These are phyloP conservation scores for Myotis myotis DNA, from an alignment of 2,797 vertebrate species.

Conservation along the genomic window DNA sequence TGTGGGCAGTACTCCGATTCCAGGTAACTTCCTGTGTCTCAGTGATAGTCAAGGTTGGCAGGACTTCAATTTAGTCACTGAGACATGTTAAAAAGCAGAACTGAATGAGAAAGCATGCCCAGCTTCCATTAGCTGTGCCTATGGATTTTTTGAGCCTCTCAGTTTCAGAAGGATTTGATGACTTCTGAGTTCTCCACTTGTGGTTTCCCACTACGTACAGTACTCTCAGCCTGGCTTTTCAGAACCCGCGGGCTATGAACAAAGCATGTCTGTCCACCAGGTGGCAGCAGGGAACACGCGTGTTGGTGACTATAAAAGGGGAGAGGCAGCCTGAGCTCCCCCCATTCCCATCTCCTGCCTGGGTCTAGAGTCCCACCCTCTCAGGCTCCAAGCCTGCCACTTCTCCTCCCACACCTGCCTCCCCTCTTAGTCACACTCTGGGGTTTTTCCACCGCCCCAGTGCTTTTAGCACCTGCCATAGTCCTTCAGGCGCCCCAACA, in stretches of 20 bases:
- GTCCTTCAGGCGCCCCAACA: neutral
- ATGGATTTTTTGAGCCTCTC: neutral
- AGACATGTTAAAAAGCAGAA: neutral
- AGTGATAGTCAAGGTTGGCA: neutral
- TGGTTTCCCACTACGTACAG: neutral
- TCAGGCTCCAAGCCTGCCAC: neutral
- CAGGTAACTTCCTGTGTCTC: neutral
- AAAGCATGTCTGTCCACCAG: neutral
- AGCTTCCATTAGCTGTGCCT: neutral
- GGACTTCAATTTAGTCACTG: neutral
- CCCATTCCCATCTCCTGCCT: neutral
- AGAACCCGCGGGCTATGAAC: neutral
- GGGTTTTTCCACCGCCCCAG: neutral
- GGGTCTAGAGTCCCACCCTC: neutral
- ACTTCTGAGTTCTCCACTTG: neutral
- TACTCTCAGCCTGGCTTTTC: neutral
- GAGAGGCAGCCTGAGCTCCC: neutral
- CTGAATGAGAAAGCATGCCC: neutral
- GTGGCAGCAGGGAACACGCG: neutral
- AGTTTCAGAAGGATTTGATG: neutral
- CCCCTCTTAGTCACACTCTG: neutral
- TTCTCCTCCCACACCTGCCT: neutral
- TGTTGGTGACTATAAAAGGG: neutral
- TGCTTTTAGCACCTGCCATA: neutral
- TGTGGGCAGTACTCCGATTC: neutral